Conservation (phyloP, 1,140 invertebrate species). For the Heliconius eleuchia region DNA sequence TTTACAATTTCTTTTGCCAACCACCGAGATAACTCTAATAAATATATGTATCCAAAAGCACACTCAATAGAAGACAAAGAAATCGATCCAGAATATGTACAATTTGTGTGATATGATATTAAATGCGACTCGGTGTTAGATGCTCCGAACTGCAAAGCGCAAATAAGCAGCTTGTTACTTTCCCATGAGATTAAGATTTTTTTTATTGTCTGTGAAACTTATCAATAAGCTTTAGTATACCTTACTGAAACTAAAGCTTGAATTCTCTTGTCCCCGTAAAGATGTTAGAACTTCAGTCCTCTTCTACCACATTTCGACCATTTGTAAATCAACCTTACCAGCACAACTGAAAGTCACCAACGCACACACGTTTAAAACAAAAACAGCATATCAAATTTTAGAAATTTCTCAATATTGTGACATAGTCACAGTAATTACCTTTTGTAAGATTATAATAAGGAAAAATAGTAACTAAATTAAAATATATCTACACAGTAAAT, state of each 20-base stretch:
- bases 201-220: constrained; percentile 28
- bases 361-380: constrained; percentile 55
- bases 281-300: constrained; percentile 53
- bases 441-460: not conserved
- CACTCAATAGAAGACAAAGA: constrained; percentile 47
- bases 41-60: constrained; percentile 47
- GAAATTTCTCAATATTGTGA: constrained; percentile 2
- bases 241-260: constrained; percentile 51
- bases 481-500: constrained; percentile 3
- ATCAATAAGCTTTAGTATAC: constrained; percentile 47
- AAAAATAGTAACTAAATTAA: not conserved
- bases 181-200: constrained; percentile 43
- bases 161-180: constrained; percentile 69
- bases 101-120: constrained; percentile 51
- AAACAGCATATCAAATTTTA: constrained; percentile 29
- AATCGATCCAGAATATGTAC: constrained; percentile 54
- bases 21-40: constrained; percentile 55
- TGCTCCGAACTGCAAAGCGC: constrained; percentile 70
- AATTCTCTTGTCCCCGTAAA: constrained; percentile 45
- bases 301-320: constrained; percentile 72
- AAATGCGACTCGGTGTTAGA: constrained; percentile 59
- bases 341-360: constrained; percentile 64
- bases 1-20: constrained; percentile 64
- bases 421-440: not conserved
- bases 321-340: constrained; percentile 71